Evolutionary conservation across 2,797 vertebrate genomes (phyloP).

Genomic region (Oreochromis mossambicus): DNA sequence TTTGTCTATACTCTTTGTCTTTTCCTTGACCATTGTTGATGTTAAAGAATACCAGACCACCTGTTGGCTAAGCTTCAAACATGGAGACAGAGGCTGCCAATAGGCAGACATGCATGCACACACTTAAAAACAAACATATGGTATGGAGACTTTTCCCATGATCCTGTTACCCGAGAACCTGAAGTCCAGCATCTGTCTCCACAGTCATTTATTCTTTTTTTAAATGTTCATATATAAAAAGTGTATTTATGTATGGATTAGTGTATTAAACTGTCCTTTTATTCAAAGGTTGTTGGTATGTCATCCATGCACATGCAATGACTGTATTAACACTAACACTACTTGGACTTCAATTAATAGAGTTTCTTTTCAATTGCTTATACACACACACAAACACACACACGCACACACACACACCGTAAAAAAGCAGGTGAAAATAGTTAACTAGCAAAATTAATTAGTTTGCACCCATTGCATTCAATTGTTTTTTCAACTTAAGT

Average conservation of each 20-base stretch:
- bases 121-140: conserved; percentile 18
- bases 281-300: not conserved
- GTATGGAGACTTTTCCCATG: not conserved
- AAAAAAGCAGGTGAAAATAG: not conserved
- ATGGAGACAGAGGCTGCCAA: not conserved
- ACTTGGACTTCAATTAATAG: not conserved
- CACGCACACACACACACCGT: not conserved
- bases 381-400: not conserved
- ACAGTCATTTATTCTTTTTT: not conserved
- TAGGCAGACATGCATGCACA: not conserved
- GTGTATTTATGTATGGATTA: not conserved
- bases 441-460: not conserved
- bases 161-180: conserved; percentile 4
- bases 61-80: conserved; percentile 36
- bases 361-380: not conserved
- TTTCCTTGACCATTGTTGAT: not conserved
- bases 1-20: not conserved
- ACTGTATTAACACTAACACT: not conserved
- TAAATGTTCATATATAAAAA: not conserved
- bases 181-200: not conserved
- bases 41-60: conserved; percentile 35
- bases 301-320: not conserved
- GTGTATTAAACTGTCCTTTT: not conserved
- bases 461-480: not conserved
- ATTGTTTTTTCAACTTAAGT: not conserved